Evolutionary conservation across 1,140 invertebrate species (phyloP).

Genomic region (Myzus persicae): DNA sequence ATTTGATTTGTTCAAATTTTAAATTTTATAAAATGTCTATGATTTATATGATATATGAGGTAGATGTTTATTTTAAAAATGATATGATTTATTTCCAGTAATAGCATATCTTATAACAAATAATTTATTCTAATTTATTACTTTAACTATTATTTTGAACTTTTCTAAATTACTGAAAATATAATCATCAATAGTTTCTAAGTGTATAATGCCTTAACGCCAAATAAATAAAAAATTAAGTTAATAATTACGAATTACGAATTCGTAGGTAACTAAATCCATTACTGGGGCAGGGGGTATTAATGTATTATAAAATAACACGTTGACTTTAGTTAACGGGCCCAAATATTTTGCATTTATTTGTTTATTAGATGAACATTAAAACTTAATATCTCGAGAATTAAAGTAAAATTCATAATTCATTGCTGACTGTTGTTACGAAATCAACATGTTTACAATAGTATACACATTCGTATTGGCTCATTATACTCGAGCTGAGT

Average conservation of each 20-base stretch:
- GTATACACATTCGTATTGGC: not conserved
- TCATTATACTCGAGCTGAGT: not conserved
- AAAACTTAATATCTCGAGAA: not conserved
- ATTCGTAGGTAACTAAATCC: too few relatives aligned
- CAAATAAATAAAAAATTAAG: too few relatives aligned
- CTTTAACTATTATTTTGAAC: not conserved
- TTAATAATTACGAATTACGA: too few relatives aligned
- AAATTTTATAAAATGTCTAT: too few relatives aligned
- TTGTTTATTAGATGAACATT: not conserved
- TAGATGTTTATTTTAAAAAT: too few relatives aligned
- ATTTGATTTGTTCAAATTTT: not conserved
- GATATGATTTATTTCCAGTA: not conserved
- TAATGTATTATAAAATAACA: not conserved
- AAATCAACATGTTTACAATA: constrained; percentile 48
- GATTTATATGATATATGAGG: too few relatives aligned
- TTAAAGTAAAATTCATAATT: not conserved
- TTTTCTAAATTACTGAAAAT: not conserved
- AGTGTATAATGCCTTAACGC: too few relatives aligned
- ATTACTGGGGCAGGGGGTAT: too few relatives aligned
- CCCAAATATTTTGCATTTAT: not conserved
- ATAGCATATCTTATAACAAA: not conserved
- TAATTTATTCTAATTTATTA: not conserved
- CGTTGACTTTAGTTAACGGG: not conserved
- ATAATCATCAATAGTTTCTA: not conserved
- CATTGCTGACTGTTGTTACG: not conserved